Evolutionary conservation across 1,140 invertebrate genomes (phyloP).

Genomic region (Globodera rostochiensis): DNA sequence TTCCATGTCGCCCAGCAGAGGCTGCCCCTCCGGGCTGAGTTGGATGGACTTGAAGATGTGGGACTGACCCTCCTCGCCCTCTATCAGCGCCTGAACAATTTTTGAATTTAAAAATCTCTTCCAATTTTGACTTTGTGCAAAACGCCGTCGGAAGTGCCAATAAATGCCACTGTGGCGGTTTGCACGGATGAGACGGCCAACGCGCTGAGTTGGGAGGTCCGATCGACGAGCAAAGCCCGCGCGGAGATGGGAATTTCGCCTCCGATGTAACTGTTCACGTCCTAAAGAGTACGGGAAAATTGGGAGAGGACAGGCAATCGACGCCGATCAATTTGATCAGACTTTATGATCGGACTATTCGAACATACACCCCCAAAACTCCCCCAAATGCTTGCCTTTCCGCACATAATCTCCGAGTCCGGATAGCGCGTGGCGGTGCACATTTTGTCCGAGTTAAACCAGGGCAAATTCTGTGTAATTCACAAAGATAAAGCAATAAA

Average conservation of each 20-base stretch:
- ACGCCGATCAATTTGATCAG: background rate
- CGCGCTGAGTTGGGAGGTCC: conserved; percentile 52
- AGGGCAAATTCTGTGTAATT: conserved; percentile 52
- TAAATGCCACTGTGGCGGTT: conserved; percentile 60
- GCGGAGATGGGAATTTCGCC: conserved; percentile 56
- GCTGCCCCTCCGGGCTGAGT: conserved; percentile 43
- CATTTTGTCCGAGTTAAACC: conserved; percentile 61
- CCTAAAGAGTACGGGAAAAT: conserved; percentile 26
- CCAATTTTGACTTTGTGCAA: conserved; percentile 50
- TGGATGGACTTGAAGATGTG: conserved; percentile 53
- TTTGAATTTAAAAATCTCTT: background rate
- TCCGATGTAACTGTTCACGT: conserved; percentile 61
- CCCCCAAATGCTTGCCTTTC: conserved; percentile 22
- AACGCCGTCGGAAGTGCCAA: conserved; percentile 57
- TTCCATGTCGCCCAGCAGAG: conserved; percentile 53
- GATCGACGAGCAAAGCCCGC: conserved; percentile 37
- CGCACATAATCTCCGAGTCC: conserved; percentile 53
- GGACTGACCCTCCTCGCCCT: conserved; percentile 41
- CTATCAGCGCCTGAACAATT: conserved; percentile 30
- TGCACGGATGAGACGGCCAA: conserved; percentile 53
- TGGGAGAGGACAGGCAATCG: background rate
- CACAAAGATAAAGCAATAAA: conserved; percentile 14
- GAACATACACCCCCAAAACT: too few relatives aligned
- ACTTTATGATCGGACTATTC: too few relatives aligned
- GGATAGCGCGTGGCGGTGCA: conserved; percentile 54